A percentile compares a stretch with the other conserved stretches of the same genome.
Conservation (phyloP, 2,797 vertebrate genomes). For the Neomorphus geoffroyi region DNA sequence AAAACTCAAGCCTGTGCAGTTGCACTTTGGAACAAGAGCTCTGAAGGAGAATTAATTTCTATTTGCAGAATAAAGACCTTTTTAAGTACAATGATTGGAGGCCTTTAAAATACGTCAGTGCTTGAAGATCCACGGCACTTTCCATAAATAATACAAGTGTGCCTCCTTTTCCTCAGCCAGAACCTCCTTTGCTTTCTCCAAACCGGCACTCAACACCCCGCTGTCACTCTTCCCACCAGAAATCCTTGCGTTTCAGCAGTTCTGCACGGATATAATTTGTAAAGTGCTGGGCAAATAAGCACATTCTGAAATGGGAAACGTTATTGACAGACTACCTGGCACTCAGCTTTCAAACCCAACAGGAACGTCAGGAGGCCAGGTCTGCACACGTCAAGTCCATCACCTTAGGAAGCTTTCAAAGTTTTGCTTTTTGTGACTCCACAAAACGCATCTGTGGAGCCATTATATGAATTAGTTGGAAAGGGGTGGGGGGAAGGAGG, state of each 20-base stretch:
- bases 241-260: constrained; percentile 49
- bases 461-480: constrained; percentile 84
- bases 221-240: neutral
- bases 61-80: neutral
- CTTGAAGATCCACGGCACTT: neutral
- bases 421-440: constrained; percentile 27
- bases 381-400: constrained; percentile 14
- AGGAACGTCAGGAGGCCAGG: neutral
- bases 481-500: neutral
- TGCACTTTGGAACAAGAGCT: neutral
- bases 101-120: neutral
- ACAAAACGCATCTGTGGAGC: constrained; percentile 81
- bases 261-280: constrained; percentile 34
- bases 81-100: neutral
- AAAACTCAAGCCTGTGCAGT: neutral
- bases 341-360: constrained; percentile 8
- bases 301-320: neutral
- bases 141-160: neutral
- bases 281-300: constrained; percentile 48
- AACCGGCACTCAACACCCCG: neutral
- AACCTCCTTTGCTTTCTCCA: neutral
- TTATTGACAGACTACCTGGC: constrained; percentile 36
- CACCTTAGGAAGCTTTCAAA: constrained; percentile 50
- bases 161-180: neutral
- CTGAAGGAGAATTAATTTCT: neutral